Base-by-base conservation (phyloP, 2,113 vertebrate species). In the Blennius ocellaris region DNA sequence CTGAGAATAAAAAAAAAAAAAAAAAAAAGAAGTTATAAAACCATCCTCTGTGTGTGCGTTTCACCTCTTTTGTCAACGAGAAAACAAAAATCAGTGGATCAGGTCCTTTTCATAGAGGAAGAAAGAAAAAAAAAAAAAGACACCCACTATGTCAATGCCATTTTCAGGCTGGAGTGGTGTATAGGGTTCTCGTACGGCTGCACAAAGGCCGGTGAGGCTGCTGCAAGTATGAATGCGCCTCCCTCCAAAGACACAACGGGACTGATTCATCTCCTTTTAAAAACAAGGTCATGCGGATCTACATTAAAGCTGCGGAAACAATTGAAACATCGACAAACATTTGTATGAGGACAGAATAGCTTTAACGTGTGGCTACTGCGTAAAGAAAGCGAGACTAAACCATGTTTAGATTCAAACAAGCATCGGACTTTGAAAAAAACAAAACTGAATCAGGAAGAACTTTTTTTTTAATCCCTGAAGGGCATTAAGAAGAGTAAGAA, bases 1-100 rank as follows among this genome's bases (percentile, higher is more conserved):
- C 92, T 86, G 84, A 86, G 87, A 90, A 87, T 87, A 81, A 90
- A 92, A 67, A 78, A 69, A 69, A 52, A 70, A 70, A 70, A 76
- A 80, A 30, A 6, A 43, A 76, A 78, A 59, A 65, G 76, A 88
- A 79, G 76, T 41, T 1, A 86, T 73, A 66, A 86, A 88, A 83
- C 65, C 73, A 66, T 21, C 62, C 73, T 17, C 36, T 66, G 39
- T 36, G 70, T 36, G 44, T 82, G 21, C 4, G 21, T 30, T 30
- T 30, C 21, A 2, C 21, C 21, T 30, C 21, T 30, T 30, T 30
- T 30, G 21, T 30, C 21, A 30, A 30, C 4, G 21, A 30, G 21
- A 30, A 30, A 30, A 30, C 21, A 30, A 30, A 30, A 30, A 30
- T 4, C 21, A 30, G 21, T 30, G 4, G 21, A 4, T 30, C 21